Evolutionary conservation across 2,888 invertebrate species (phyloP), one percentile per base, ranked within the genome.

Genomic region (Patella ulyssiponensis): DNA sequence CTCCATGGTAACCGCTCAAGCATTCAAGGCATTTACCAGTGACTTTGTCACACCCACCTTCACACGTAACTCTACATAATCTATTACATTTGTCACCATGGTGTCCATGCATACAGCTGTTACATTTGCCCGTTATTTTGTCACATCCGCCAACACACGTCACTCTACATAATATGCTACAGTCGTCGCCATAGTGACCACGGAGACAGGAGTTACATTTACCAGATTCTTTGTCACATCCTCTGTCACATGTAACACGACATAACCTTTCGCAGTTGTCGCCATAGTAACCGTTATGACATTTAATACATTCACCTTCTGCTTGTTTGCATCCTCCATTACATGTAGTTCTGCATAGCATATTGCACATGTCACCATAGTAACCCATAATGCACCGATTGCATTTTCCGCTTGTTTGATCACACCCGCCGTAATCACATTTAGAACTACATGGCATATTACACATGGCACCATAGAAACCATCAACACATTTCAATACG

Each of bases 111-210:
- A 44, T 44, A 44, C 44, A 44, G 15, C 81, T 14, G 23, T 73
- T 69, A 80, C 86, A 85, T 27, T 75, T 72, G 5, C 85, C 85
- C 12, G 74, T 70, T n/a, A 27, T 51, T 77, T 81, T 75, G 54
- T 81, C 64, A 79, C 85, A 85, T 52, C 17, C 12, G 14, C 4
- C 12, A 4, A 44, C 11, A n/a, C 52, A 33, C 33, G 14, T n/a
- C 20, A 4, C 15, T 23, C 23, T 64, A 64, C 64, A 64, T 15
- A 23, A 23, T 23, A 23, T 64, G 9, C 23, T 20, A 64, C 64
- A 64, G 20, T 20, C 11, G 23, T 20, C 14, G 23, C 64, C 64
- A 64, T 64, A 64, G 20, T 23, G 23, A 23, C 64, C 64, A 23
- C 20, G 20, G 20, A 23, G 20, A 64, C 64, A 64, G 14, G 52